Conservation (phyloP, 2,888 invertebrate genomes). For the Lithophane leautieri region DNA sequence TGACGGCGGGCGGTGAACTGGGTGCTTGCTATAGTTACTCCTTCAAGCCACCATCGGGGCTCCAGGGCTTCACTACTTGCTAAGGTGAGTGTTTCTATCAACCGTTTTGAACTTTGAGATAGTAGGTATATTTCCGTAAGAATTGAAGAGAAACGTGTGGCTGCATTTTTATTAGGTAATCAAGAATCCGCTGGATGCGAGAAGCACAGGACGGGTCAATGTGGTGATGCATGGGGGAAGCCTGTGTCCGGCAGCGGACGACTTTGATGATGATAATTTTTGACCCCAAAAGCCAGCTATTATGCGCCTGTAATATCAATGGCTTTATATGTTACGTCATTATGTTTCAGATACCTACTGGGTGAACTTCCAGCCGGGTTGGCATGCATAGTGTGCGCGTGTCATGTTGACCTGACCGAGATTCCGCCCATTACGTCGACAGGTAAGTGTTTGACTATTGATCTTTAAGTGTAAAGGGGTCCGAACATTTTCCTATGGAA, state of each 20-base stretch:
- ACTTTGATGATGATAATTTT: not conserved
- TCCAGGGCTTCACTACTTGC: not conserved
- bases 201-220: not conserved
- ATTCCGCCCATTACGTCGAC: not conserved
- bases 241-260: not conserved
- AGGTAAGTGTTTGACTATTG: slow-evolving; percentile 25
- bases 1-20: slow-evolving; percentile 39
- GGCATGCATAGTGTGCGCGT: not conserved
- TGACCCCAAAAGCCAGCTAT: not conserved
- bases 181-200: too few relatives aligned
- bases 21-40: not conserved
- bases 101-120: not conserved
- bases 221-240: not conserved
- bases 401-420: slow-evolving; percentile 1
- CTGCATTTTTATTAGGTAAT: not conserved
- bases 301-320: not conserved
- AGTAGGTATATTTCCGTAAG: not conserved
- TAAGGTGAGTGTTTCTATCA: slow-evolving; percentile 1
- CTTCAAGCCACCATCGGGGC: not conserved
- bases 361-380: not conserved
- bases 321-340: not conserved
- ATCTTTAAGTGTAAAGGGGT: not conserved
- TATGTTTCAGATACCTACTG: slow-evolving; percentile 17
- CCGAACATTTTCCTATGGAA: not conserved
- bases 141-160: too few relatives aligned